Evolutionary conservation across 2,113 vertebrate species (phyloP), one percentile per base, ranked within the genome.

Genomic region (Siniperca chuatsi): DNA sequence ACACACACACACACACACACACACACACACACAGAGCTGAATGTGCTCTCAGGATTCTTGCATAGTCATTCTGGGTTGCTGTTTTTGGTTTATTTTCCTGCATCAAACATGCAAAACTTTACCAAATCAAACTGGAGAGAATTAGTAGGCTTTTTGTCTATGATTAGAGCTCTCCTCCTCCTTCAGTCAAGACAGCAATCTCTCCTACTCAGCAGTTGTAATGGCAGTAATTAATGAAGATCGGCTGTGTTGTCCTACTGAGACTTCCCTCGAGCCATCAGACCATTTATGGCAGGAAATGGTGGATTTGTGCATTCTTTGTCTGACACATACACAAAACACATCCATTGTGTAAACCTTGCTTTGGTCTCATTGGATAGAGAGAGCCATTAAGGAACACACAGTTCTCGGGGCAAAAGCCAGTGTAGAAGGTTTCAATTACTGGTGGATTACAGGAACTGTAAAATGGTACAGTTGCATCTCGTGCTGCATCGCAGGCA

Each of bases 281-380:
- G 85, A 86, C 62, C 75, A 44, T 95, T 95, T 92, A 94, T 91
- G 79, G 86, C 95, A 93, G 95, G 95, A 96, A 95, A 92, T 77
- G 42, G 83, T 87, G 85, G 83, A 92, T 92, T 94, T 11, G 69
- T 75, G 81, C 81, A 85, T 88, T 93, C 90, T 92, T 93, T 83
- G 77, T 92, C 74, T 89, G 78, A 90, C 90, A 87, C 86, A 92
- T 93, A 92, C 35, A 37, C 35, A 93, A 91, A 94, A 86, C 90
- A 79, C 85, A 70, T 81, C 91, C 78, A 79, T 91, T 90, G 89
- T 87, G 88, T 93, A 80, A 93, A 90, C 84, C 60, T 52, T 81
- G 77, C 83, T 85, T 70, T 78, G 85, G 78, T 85, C 87, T 88
- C 70, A 78, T 65, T 85, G 86, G 85, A 84, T 68, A 2, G 69